Evolutionary conservation across 2,113 vertebrate genomes (phyloP).

Genomic region (Nycticebus coucang): DNA sequence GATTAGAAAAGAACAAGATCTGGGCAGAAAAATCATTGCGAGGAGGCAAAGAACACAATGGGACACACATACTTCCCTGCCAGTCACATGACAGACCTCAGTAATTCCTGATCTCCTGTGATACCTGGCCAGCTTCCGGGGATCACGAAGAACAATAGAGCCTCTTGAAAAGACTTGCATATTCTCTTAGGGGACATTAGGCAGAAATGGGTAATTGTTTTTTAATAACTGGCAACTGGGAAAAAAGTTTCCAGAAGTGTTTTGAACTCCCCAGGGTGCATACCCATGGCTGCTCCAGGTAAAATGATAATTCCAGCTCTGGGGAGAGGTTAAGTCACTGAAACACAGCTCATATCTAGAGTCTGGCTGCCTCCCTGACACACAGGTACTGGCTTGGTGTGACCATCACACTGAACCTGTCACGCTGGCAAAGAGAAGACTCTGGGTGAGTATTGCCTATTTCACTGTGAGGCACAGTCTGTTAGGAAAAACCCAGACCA

Average conservation of each 20-base stretch:
- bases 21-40: not conserved
- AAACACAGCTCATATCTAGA: not conserved
- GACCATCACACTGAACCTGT: not conserved
- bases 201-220: not conserved
- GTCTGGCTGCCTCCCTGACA: not conserved
- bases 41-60: not conserved
- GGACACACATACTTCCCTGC: not conserved
- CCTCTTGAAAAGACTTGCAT: not conserved
- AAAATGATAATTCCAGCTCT: not conserved
- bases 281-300: not conserved
- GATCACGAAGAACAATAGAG: too few species aligned
- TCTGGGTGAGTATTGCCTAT: not conserved
- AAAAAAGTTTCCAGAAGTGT: not conserved
- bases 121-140: not conserved
- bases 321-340: not conserved
- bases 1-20: not conserved
- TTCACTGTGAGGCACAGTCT: not conserved
- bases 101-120: not conserved
- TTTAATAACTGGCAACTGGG: not conserved
- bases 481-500: not conserved
- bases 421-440: accelerated
- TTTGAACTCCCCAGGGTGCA: not conserved
- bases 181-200: not conserved
- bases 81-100: not conserved
- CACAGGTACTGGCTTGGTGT: not conserved